phyloP scores from a whole-genome alignment of 2,888 invertebrate genomes.

The Tetanocera ferruginea region DNA sequence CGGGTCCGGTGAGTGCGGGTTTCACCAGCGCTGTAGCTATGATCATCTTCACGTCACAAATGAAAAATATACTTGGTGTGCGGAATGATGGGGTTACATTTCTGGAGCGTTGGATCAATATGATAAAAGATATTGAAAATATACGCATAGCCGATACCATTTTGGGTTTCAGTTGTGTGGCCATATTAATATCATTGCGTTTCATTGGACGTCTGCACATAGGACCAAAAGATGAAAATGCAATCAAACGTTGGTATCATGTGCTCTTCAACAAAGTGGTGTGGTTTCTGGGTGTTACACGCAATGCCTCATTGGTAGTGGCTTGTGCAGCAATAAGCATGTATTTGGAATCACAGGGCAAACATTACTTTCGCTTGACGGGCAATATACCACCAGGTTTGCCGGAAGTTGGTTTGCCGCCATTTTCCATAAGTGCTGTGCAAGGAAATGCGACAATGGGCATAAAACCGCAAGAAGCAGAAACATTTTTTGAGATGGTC shows the following conservation, averaged over 20 bases:
- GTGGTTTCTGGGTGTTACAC: conserved; percentile 82
- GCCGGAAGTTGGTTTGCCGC: conserved; percentile 76
- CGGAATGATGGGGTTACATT: conserved; percentile 81
- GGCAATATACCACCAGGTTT: conserved; percentile 82
- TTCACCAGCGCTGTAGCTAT: conserved; percentile 89
- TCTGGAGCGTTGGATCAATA: conserved; percentile 82
- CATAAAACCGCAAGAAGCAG: conserved; percentile 52
- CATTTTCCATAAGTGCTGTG: conserved; percentile 74
- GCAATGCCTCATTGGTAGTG: conserved; percentile 86
- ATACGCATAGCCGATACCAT: conserved; percentile 80
- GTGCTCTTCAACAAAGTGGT: conserved; percentile 75
- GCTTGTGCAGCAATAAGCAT: conserved; percentile 77
- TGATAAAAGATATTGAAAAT: conserved; percentile 77
- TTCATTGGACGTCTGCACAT: conserved; percentile 76
- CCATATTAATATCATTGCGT: conserved; percentile 79
- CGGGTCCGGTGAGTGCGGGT: conserved; percentile 86
- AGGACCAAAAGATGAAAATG: conserved; percentile 48
- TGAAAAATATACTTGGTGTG: conserved; percentile 83
- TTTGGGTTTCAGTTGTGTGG: conserved; percentile 81
- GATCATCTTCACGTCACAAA: conserved; percentile 86
- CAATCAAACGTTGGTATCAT: conserved; percentile 66
- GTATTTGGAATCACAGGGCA: conserved; percentile 74
- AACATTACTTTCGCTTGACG: conserved; percentile 74
- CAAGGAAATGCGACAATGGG: conserved; percentile 57
- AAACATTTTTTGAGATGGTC: conserved; percentile 78